Evolutionary conservation across 2,797 vertebrate species (phyloP).

Genomic region (Lagorchestes hirsutus): DNA sequence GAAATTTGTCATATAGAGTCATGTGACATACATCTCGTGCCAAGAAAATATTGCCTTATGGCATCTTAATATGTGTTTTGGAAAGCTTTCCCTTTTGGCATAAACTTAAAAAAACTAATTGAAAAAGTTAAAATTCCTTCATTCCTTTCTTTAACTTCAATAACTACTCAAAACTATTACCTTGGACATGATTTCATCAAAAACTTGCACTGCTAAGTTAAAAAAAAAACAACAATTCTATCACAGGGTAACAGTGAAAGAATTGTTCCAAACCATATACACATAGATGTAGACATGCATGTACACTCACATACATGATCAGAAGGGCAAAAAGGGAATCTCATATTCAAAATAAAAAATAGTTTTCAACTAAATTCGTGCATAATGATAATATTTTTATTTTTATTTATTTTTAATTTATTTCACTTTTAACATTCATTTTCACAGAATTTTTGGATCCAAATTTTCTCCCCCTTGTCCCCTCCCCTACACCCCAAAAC

Average conservation of each 20-base stretch:
- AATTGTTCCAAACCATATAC: not conserved
- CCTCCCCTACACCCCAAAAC: too few relatives aligned
- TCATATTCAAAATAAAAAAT: constrained; percentile 5
- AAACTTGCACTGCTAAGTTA: not conserved
- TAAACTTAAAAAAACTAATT: not conserved
- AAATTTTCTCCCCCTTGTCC: too few relatives aligned
- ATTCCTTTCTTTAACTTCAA: not conserved
- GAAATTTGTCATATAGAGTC: not conserved
- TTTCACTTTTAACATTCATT: too few relatives aligned
- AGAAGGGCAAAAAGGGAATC: not conserved
- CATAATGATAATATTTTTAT: not conserved
- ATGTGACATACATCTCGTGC: not conserved
- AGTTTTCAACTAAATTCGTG: not conserved
- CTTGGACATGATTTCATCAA: constrained; percentile 3
- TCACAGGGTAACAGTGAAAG: not conserved
- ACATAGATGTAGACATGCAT: too few relatives aligned
- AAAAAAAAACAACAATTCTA: not conserved
- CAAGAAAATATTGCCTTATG: not conserved
- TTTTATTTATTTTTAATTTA: too few relatives aligned
- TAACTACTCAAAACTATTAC: not conserved
- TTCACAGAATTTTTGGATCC: too few relatives aligned
- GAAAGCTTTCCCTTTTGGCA: not conserved
- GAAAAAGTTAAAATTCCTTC: not conserved
- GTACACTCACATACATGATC: not conserved
- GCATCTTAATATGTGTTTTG: not conserved